Evolutionary conservation across 2,888 invertebrate species (phyloP), one percentile per base, ranked within the genome.

Genomic region (Rosalia funebris): DNA sequence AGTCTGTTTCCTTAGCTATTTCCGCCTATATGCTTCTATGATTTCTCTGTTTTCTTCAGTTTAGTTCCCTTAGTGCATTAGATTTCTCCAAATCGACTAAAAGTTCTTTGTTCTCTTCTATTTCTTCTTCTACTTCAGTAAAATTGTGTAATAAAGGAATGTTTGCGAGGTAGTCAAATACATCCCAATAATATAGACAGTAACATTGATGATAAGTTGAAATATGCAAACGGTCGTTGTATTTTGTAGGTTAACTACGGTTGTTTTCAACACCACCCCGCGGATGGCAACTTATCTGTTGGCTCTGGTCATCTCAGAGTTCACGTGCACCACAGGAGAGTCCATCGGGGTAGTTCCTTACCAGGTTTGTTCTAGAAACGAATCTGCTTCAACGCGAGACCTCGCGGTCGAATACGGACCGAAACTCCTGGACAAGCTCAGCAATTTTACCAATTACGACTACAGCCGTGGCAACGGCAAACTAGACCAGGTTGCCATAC

Each of bases 231-330:
- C n/a, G n/a, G n/a, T n/a, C n/a, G n/a, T n/a, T n/a, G n/a, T n/a
- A n/a, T n/a, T n/a, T n/a, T 57, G 16, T 45, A 32, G 39, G 0
- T 44, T 50, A 17, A 55, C 44, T 5, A 61, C 57, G 11, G 52
- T 59, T 2, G 16, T 37, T n/a, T 84, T 82, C 16, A 62, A 75
- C 31, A 82, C 70, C 15, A 83, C 87, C 0, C 86, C 85, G 0
- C 20, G 70, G 17, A 96, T 95, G 93, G 92, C 92, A 10, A 92
- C 95, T 0, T 96, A 96, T 74, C 82, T 95, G 19, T 89, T 95
- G 1, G 95, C 95, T 0, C 93, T 92, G 74, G 87, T 91, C 0
- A 88, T 95, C n/a, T 90, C 91, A 0, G 91, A 94, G 76, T 93
- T 92, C 70, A 85, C 67, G 45, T 70, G 69, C 34, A 42, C 59